phyloP scores from a whole-genome alignment of 1,140 invertebrate species.

The Riptortus pedestris region DNA sequence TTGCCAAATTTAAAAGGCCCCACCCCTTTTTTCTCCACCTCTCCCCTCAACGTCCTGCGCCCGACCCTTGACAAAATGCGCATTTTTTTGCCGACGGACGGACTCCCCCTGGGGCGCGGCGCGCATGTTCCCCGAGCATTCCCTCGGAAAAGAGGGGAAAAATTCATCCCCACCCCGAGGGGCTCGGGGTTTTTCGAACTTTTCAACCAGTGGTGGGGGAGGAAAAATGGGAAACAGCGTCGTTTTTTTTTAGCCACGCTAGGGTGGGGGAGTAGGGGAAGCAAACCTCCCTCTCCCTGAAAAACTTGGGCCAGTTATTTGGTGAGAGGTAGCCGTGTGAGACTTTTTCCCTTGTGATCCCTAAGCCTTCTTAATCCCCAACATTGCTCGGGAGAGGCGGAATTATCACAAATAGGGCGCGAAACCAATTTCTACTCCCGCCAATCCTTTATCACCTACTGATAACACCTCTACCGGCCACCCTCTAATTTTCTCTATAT shows the following conservation, averaged over 20 bases:
- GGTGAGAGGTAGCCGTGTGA: not conserved
- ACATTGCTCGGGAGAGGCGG: no score
- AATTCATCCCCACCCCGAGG: not conserved
- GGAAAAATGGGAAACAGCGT: not conserved
- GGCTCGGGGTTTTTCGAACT: not conserved
- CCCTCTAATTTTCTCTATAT: no score
- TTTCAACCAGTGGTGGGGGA: slow-evolving; percentile 7
- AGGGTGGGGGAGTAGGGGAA: not conserved
- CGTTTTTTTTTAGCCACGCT: not conserved
- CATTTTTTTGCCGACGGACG: not conserved
- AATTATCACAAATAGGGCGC: no score
- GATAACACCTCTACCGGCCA: no score
- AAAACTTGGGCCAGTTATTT: slow-evolving; percentile 2
- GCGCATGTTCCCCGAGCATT: slow-evolving; percentile 5
- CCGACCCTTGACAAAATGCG: slow-evolving; percentile 7
- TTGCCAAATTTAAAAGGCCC: slow-evolving; percentile 12
- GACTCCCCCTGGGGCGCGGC: not conserved
- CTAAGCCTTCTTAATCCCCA: no score
- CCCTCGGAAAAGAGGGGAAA: slow-evolving; percentile 1
- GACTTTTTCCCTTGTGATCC: no score
- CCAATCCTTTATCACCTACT: no score
- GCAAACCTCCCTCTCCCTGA: not conserved
- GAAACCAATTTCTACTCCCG: no score
- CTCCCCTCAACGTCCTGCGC: not conserved
- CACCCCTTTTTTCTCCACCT: slow-evolving; percentile 9